Evolutionary conservation across 1,140 invertebrate species (phyloP).

Genomic region (Nymphalis io): DNA sequence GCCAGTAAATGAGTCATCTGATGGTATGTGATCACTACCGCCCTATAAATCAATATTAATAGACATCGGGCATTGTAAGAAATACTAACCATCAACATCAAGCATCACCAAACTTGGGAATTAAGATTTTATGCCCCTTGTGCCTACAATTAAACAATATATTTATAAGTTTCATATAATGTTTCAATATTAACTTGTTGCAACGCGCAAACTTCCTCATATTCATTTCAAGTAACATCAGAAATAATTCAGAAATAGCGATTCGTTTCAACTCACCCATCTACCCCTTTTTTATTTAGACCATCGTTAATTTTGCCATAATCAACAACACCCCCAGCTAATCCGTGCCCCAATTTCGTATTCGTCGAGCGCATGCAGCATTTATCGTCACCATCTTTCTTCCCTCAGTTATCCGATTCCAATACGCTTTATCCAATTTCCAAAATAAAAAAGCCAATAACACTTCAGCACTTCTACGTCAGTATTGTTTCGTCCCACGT

Average conservation of each 20-base stretch:
- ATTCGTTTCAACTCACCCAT: not conserved
- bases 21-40: too few species aligned
- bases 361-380: not conserved
- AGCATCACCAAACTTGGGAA: too few species aligned
- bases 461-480: slow-evolving; percentile 5
- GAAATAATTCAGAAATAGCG: too few species aligned
- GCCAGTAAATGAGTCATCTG: too few species aligned
- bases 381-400: not conserved
- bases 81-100: too few species aligned
- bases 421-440: not conserved
- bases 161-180: too few species aligned
- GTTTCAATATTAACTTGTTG: too few species aligned
- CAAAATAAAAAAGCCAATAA: not conserved
- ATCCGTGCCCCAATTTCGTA: not conserved
- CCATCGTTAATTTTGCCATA: not conserved
- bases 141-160: too few species aligned
- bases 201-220: too few species aligned
- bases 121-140: too few species aligned
- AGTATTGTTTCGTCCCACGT: not conserved
- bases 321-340: not conserved
- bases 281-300: not conserved
- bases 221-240: not conserved
- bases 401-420: not conserved
- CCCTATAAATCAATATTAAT: too few species aligned
- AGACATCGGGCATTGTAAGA: too few species aligned